Percentiles rank a stretch among this genome's conserved stretches.
Evolutionary conservation across 2,797 vertebrate species (phyloP).

Genomic region (Clarias pachynema): DNA sequence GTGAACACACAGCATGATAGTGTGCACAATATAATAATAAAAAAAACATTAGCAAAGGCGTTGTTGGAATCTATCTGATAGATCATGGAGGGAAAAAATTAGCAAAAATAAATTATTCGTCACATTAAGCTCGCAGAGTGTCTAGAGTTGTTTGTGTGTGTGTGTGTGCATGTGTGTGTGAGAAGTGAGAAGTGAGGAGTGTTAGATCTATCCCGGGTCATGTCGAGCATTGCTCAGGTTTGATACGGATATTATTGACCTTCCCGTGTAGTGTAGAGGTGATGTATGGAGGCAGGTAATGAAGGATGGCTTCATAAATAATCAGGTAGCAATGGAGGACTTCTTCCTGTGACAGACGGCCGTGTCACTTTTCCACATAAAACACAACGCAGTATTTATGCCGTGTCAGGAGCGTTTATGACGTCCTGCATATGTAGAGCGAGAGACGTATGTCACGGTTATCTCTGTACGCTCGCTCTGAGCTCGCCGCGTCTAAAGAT

Average conservation of each 20-base stretch:
- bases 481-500: not conserved
- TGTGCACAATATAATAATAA: not conserved
- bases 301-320: constrained; percentile 35
- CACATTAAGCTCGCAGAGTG: not conserved
- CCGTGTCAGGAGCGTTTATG: constrained; percentile 10
- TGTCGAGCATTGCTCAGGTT: constrained; percentile 19
- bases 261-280: constrained; percentile 12
- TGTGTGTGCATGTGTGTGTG: not conserved
- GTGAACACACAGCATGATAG: not conserved
- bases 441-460: not conserved
- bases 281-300: constrained; percentile 30
- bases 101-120: not conserved
- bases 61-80: not conserved
- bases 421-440: constrained; percentile 16
- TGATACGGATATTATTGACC: constrained; percentile 35
- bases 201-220: constrained; percentile 6
- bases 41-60: not conserved
- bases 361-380: constrained; percentile 30
- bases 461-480: not conserved
- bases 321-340: constrained; percentile 10
- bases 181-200: not conserved
- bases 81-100: not conserved
- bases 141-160: not conserved
- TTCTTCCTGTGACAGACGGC: constrained; percentile 13
- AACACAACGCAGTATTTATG: constrained; percentile 21